phyloP scores from a whole-genome alignment of 2,113 vertebrate genomes.

The Gavialis gangeticus region DNA sequence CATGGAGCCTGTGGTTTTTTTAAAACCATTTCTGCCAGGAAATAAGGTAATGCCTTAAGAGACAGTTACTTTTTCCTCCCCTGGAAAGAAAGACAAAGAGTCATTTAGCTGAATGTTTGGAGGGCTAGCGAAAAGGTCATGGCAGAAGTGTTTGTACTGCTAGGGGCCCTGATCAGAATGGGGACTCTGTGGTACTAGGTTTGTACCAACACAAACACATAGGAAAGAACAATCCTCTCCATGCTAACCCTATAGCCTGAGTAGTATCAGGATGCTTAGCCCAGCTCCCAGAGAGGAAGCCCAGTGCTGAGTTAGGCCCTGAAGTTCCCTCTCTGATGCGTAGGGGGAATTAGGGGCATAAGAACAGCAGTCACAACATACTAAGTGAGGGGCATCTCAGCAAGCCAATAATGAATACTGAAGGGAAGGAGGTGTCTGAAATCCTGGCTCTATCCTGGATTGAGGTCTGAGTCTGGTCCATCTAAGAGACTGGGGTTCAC shows the following conservation, averaged over 20 bases:
- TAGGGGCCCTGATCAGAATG: background rate
- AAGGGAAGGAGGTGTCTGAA: too few relatives aligned
- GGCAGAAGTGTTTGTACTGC: background rate
- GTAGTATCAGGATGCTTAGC: too few relatives aligned
- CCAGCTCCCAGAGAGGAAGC: too few relatives aligned
- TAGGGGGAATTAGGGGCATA: background rate
- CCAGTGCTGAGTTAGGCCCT: too few relatives aligned
- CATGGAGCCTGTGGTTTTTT: background rate
- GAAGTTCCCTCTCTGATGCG: too few relatives aligned
- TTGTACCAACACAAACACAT: background rate
- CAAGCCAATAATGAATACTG: too few relatives aligned
- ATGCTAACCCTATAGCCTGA: rapidly evolving
- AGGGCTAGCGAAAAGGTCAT: background rate
- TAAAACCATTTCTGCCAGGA: background rate
- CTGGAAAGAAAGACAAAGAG: background rate
- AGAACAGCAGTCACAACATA: background rate
- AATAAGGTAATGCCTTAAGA: background rate
- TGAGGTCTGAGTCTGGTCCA: too few relatives aligned
- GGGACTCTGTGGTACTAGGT: background rate
- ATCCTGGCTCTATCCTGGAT: too few relatives aligned
- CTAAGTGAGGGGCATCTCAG: too few relatives aligned
- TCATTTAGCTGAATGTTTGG: background rate
- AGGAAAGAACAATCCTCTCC: background rate
- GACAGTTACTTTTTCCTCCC: background rate
- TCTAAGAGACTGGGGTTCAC: too few relatives aligned